Percentiles rank a stretch among this genome's conserved stretches.
phyloP scores from a whole-genome alignment of 2,888 invertebrate genomes.

The Lycocerus yunnanus region DNA sequence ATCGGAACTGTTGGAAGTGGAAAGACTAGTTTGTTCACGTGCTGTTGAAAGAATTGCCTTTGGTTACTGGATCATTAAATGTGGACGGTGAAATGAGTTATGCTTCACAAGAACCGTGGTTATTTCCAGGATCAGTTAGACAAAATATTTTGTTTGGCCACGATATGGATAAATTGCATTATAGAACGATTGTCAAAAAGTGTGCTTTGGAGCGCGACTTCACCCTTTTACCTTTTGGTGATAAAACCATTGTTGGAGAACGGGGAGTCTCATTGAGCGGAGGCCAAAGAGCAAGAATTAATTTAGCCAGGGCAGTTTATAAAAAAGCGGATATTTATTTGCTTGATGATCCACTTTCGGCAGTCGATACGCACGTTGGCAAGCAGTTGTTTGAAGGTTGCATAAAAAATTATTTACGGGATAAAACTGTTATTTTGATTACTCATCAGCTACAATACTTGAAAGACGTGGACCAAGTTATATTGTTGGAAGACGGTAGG shows the following conservation, averaged over 20 bases:
- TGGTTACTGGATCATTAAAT: slow-evolving; percentile 62
- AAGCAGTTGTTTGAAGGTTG: slow-evolving; percentile 72
- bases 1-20: slow-evolving; percentile 76
- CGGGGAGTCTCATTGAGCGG: slow-evolving; percentile 74
- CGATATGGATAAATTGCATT: slow-evolving; percentile 67
- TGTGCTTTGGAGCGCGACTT: slow-evolving; percentile 75
- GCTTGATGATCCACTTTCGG: slow-evolving; percentile 76
- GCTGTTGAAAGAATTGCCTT: slow-evolving; percentile 72
- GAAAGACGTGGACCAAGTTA: slow-evolving; percentile 60
- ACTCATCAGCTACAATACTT: slow-evolving; percentile 86
- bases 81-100: slow-evolving; percentile 73
- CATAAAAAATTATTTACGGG: slow-evolving; percentile 62
- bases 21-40: slow-evolving; percentile 67
- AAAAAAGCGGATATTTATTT: slow-evolving; percentile 75
- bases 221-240: slow-evolving; percentile 71
- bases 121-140: slow-evolving; percentile 69
- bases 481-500: slow-evolving; percentile 60
- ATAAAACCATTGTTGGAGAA: slow-evolving; percentile 79
- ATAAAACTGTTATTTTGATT: slow-evolving; percentile 75
- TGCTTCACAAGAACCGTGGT: slow-evolving; percentile 84
- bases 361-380: slow-evolving; percentile 75
- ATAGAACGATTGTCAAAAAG: slow-evolving; percentile 66
- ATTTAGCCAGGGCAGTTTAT: slow-evolving; percentile 68
- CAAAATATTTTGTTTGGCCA: slow-evolving; percentile 84
- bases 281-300: slow-evolving; percentile 73